Conservation (phyloP, 2,113 vertebrate species). For the Oxyruncus cristatus region DNA sequence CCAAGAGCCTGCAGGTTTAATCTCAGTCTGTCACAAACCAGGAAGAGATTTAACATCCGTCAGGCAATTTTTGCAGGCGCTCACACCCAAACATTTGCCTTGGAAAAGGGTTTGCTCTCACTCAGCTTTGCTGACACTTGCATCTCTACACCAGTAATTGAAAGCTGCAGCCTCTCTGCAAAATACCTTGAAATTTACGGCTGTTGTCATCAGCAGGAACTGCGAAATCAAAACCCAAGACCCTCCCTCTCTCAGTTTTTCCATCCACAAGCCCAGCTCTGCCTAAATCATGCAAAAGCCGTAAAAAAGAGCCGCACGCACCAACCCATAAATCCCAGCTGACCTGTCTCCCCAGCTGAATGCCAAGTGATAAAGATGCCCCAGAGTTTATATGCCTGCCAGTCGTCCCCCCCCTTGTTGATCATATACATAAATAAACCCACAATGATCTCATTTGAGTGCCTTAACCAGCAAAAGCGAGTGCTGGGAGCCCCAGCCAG, state of each 20-base stretch:
- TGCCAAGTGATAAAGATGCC: slow-evolving; percentile 36
- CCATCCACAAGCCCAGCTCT: slow-evolving; percentile 39
- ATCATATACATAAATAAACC: slow-evolving; percentile 68
- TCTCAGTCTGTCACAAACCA: not conserved
- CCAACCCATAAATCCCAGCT: slow-evolving; percentile 52
- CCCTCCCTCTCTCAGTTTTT: not conserved
- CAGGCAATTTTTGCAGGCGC: not conserved
- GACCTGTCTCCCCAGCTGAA: slow-evolving; percentile 4
- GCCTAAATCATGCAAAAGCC: slow-evolving; percentile 53
- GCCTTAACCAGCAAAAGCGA: slow-evolving; percentile 43
- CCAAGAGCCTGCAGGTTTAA: not conserved
- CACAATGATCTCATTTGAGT: slow-evolving; percentile 18
- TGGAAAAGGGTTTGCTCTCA: not conserved
- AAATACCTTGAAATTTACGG: slow-evolving; percentile 6
- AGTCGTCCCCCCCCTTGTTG: not conserved
- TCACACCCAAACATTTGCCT: not conserved
- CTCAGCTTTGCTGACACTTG: not conserved
- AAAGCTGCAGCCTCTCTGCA: not conserved
- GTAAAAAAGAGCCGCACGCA: not conserved
- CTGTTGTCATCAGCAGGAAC: not conserved
- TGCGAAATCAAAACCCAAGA: slow-evolving; percentile 30
- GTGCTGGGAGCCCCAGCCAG: slow-evolving; percentile 40
- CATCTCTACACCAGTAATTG: not conserved
- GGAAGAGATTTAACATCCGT: not conserved
- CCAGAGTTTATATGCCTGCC: slow-evolving; percentile 40